Evolutionary conservation across 2,888 invertebrate genomes (phyloP), one percentile per base, ranked within the genome.

Genomic region (Ecliptopera silaceata): DNA sequence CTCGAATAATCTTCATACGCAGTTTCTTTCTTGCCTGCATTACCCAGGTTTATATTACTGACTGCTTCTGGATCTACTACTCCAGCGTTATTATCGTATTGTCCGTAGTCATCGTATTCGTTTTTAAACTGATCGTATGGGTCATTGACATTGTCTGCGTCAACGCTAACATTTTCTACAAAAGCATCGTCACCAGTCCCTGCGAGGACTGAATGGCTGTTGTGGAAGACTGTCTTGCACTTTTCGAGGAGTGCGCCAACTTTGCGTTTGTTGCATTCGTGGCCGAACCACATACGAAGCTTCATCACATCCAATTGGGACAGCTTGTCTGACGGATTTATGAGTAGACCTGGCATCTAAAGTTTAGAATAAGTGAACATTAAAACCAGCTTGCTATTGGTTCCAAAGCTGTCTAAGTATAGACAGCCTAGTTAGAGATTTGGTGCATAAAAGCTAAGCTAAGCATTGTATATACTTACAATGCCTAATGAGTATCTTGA

Each of bases 271-370:
- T 86, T 84, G 59, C 88, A 88, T 53, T 84, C 84, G 18, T 80
- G 79, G 0, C 78, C 80, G 55, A 82, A 88, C 18, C 77, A 61
- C 3, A 82, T 17, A 0, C 76, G 72, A 10, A 88, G 67, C 48
- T 80, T 85, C 82, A 83, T 78, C 51, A 77, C 72, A 49, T 88
- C 88, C 1, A 88, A 61, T 39, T 80, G 77, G 1, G 88, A 88
- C 4, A 88, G 63, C 2, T 63, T 67, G 1, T 73, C 63, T 1
- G 81, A 73, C 5, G 83, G 82, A 0, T 60, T 62, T 55, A 88
- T 81, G 15, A 69, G 3, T 12, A 84, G 62, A 0, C 85, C 86
- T 10, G 82, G 63, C 47, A 82, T 60, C 87, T 88, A 64, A 45
- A 70, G 72, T 13, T 12, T 6, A 13, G 6, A 12, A 20, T 20